Percentiles rank a stretch among this genome's conserved stretches.
Evolutionary conservation across 2,113 vertebrate genomes (phyloP).

Genomic region (Mirounga angustirostris): DNA sequence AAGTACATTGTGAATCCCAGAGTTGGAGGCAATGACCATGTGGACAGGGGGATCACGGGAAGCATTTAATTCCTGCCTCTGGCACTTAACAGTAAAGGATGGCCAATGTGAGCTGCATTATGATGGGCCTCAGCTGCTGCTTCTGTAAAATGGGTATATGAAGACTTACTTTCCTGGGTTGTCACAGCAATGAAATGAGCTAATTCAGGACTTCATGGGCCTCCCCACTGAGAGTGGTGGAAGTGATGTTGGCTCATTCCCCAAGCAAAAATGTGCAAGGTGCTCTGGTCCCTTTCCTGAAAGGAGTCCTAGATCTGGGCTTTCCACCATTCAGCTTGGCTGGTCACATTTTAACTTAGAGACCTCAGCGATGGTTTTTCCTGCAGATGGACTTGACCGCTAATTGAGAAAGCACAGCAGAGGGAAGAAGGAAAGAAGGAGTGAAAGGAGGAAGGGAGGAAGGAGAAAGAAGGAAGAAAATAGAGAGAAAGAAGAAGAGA

Average conservation of each 20-base stretch:
- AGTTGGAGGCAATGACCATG: accelerated
- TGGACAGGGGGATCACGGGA: accelerated
- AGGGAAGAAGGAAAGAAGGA: no score
- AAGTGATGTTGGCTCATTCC: background rate
- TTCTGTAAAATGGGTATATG: background rate
- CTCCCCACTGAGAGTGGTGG: accelerated
- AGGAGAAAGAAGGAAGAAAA: accelerated
- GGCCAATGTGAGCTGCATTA: accelerated
- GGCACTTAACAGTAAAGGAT: accelerated
- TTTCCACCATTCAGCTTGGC: background rate
- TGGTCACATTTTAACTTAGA: background rate
- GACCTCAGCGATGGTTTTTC: background rate
- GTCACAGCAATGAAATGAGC: background rate
- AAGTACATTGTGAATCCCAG: accelerated
- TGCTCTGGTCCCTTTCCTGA: no score
- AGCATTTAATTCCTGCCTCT: no score
- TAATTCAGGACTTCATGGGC: accelerated
- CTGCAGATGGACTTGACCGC: background rate
- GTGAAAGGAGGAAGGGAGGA: no score
- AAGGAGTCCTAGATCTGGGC: background rate
- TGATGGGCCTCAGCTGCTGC: background rate
- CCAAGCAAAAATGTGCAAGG: background rate
- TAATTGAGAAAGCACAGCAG: background rate
- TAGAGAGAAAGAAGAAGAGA: no score
- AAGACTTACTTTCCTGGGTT: accelerated